Conservation (phyloP, 2,888 invertebrate genomes). For the Laspeyria flexula region DNA sequence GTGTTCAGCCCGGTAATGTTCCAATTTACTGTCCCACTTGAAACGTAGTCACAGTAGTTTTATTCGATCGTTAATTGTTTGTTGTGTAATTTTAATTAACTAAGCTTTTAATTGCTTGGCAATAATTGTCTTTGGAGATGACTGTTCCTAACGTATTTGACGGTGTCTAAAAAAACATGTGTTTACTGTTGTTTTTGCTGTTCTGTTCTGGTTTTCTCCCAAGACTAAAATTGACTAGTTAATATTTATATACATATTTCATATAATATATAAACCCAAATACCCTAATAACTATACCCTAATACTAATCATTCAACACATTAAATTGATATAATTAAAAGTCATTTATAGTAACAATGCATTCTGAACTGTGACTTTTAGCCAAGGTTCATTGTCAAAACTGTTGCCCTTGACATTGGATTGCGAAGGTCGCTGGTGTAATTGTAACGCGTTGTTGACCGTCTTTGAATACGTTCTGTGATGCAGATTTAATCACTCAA, state of each 20-base stretch:
- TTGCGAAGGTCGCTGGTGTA: constrained; percentile 49
- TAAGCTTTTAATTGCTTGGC: not conserved
- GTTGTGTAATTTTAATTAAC: constrained; percentile 13
- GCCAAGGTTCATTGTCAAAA: constrained; percentile 46
- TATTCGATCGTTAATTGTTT: constrained; percentile 11
- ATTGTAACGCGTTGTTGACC: constrained; percentile 37
- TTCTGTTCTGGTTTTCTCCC: no score
- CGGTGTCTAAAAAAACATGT: no score
- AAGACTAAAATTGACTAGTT: no score
- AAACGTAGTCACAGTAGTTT: constrained; percentile 20
- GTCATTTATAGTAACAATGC: not conserved
- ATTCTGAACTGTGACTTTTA: constrained; percentile 5
- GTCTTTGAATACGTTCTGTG: constrained; percentile 28
- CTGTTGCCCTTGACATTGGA: constrained; percentile 61
- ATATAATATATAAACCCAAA: no score
- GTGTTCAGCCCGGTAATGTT: constrained; percentile 37
- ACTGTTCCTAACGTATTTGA: no score
- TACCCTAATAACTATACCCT: no score
- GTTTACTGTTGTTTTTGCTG: no score
- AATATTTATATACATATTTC: no score
- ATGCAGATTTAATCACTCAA: constrained; percentile 32
- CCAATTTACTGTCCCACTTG: constrained; percentile 43
- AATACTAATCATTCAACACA: no score
- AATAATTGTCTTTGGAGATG: not conserved
- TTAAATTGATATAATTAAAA: not conserved